phyloP scores from a whole-genome alignment of 1,140 invertebrate species.

The Caenorhabditis brenneri region DNA sequence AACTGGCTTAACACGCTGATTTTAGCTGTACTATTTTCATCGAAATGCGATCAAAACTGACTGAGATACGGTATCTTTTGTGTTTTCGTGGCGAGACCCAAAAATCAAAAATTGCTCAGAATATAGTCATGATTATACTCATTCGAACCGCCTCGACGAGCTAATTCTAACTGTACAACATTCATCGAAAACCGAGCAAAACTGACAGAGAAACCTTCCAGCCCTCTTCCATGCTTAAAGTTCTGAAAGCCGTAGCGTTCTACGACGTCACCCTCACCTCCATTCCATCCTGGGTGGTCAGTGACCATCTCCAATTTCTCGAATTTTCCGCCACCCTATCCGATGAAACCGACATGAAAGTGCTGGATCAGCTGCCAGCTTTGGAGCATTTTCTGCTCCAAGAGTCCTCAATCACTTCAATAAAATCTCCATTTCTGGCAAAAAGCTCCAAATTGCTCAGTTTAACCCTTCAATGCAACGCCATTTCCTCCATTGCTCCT shows the following conservation, averaged over 20 bases:
- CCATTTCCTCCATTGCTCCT: background rate
- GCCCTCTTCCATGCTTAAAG: background rate
- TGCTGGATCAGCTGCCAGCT: background rate
- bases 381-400: background rate
- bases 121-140: no score
- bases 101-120: no score
- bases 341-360: background rate
- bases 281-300: background rate
- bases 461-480: slow-evolving; percentile 4
- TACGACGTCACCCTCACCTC: background rate
- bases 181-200: no score
- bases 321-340: background rate
- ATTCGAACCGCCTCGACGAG: no score
- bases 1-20: no score
- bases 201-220: no score
- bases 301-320: background rate
- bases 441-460: background rate
- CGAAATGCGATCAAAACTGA: no score
- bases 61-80: no score
- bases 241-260: background rate
- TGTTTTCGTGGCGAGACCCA: no score
- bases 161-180: no score
- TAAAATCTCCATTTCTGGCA: slow-evolving; percentile 3
- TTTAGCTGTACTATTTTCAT: no score
- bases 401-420: background rate